phyloP scores from a whole-genome alignment of 1,140 invertebrate species.

The Heterodera carotae region DNA sequence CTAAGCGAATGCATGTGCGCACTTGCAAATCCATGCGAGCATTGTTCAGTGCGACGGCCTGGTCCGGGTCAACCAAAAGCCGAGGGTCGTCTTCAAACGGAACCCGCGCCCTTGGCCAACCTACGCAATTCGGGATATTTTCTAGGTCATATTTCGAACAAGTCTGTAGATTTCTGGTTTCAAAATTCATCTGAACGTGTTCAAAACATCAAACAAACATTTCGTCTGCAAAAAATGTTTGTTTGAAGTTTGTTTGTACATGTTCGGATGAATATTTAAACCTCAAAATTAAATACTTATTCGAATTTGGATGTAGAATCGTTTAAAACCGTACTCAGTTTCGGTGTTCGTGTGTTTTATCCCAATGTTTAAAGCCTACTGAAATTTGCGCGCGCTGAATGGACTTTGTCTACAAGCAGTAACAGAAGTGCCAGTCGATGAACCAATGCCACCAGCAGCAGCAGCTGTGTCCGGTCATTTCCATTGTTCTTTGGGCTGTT shows the following conservation, averaged over 20 bases:
- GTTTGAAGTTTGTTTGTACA: no score
- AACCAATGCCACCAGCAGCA: not conserved
- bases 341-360: no score
- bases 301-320: no score
- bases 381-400: not conserved
- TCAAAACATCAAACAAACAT: no score
- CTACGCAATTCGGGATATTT: conserved; percentile 21
- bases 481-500: not conserved
- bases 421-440: not conserved
- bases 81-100: conserved; percentile 49
- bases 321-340: no score
- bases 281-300: no score
- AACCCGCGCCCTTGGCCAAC: conserved; percentile 52
- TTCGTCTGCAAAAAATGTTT: no score
- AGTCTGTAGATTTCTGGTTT: no score
- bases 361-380: not conserved
- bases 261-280: no score
- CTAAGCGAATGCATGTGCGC: conserved; percentile 49
- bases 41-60: conserved; percentile 51
- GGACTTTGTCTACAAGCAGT: not conserved
- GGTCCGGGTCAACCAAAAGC: conserved; percentile 43
- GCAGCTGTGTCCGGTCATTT: no score
- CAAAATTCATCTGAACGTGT: no score
- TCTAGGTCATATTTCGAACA: no score
- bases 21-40: conserved; percentile 53